Conservation (phyloP, 2,797 vertebrate genomes). For the Psittacula echo region DNA sequence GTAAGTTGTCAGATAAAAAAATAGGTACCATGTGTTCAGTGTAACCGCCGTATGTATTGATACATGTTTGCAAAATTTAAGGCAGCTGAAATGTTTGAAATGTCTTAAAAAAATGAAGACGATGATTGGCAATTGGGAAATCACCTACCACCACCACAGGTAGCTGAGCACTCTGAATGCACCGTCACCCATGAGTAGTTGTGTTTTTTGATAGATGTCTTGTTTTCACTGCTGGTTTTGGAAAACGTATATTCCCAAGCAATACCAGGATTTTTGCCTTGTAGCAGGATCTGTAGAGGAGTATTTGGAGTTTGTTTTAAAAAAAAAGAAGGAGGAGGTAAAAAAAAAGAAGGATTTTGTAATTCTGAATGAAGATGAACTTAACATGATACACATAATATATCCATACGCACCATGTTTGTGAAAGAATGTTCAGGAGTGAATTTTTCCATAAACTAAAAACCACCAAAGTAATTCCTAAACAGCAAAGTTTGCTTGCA, state of each 20-base stretch:
- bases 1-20: neutral
- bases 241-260: constrained; percentile 93
- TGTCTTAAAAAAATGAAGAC: neutral
- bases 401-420: neutral
- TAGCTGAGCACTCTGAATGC: constrained; percentile 89
- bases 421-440: neutral
- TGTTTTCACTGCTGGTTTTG: constrained; percentile 74
- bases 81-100: neutral
- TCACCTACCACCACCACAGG: constrained; percentile 83
- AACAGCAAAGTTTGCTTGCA: neutral
- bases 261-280: constrained; percentile 94
- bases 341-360: neutral
- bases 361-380: neutral
- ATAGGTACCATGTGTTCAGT: neutral
- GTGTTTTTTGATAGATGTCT: constrained; percentile 73
- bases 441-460: neutral
- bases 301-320: neutral
- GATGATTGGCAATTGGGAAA: neutral
- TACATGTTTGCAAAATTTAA: neutral
- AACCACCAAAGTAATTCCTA: neutral
- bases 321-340: neutral
- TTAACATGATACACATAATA: neutral
- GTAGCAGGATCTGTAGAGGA: constrained; percentile 86
- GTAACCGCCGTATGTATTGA: neutral
- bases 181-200: constrained; percentile 88